phyloP scores from a whole-genome alignment of 2,113 vertebrate species.

The Austrofundulus limnaeus region DNA sequence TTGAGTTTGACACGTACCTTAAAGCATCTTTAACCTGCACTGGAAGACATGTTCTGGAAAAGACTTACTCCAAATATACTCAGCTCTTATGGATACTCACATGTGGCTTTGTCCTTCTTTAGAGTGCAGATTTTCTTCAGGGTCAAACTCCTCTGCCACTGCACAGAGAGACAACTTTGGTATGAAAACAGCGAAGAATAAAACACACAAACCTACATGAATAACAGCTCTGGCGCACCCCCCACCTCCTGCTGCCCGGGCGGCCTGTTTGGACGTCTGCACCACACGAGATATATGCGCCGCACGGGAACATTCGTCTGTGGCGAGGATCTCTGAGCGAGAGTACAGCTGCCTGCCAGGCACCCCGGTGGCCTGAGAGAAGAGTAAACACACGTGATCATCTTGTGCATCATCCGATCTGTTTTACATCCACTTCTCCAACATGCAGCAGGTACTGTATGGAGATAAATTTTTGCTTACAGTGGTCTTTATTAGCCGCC shows the following conservation, averaged over 20 bases:
- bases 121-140: slow-evolving; percentile 73
- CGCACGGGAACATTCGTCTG: slow-evolving; percentile 70
- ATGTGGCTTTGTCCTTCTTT: slow-evolving; percentile 77
- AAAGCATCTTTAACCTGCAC: slow-evolving; percentile 17
- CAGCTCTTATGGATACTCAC: slow-evolving; percentile 60
- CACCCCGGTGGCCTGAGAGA: slow-evolving; percentile 44
- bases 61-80: neutral
- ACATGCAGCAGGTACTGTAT: neutral
- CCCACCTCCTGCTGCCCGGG: slow-evolving; percentile 80
- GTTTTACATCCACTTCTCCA: slow-evolving; percentile 2
- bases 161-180: slow-evolving; percentile 3
- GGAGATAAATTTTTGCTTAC: neutral
- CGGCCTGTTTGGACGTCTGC: slow-evolving; percentile 73
- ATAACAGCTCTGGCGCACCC: slow-evolving; percentile 28
- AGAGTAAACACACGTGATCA: slow-evolving; percentile 26
- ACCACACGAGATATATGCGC: slow-evolving; percentile 69
- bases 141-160: slow-evolving; percentile 81
- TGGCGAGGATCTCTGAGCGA: slow-evolving; percentile 80
- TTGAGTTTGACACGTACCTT: too few species aligned
- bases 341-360: slow-evolving; percentile 76
- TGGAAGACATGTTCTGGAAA: slow-evolving; percentile 6
- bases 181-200: slow-evolving; percentile 1
- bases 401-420: neutral
- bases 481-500: neutral
- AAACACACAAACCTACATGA: slow-evolving; percentile 43